Percentiles rank a stretch among this genome's conserved stretches.
Conservation (phyloP, 2,797 vertebrate genomes). For the Tenualosa ilisha region DNA sequence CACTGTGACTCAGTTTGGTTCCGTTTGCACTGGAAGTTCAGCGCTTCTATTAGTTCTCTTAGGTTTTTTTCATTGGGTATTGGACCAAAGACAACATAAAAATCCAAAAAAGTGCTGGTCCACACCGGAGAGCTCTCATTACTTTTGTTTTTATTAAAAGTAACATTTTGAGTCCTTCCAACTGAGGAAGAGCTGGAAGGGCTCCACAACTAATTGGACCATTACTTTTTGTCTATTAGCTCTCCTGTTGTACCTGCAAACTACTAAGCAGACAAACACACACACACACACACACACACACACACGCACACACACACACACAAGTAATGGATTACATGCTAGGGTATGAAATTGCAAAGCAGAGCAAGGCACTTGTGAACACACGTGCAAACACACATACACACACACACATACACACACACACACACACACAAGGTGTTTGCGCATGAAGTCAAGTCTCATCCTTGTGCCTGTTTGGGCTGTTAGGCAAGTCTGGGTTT, state of each 20-base stretch:
- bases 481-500: not conserved
- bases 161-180: too few relatives aligned
- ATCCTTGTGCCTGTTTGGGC: not conserved
- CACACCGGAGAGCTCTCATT: too few relatives aligned
- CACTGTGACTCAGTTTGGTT: not conserved
- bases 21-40: not conserved
- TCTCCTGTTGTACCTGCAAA: not conserved
- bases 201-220: too few relatives aligned
- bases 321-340: too few relatives aligned
- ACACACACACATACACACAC: not conserved
- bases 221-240: too few relatives aligned
- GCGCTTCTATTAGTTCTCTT: not conserved
- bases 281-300: not conserved
- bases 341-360: too few relatives aligned
- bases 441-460: not conserved
- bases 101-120: too few relatives aligned
- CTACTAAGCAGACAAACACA: too few relatives aligned
- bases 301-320: not conserved
- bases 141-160: too few relatives aligned
- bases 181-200: too few relatives aligned
- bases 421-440: not conserved
- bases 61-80: too few relatives aligned
- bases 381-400: not conserved
- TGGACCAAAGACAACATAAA: too few relatives aligned
- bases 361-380: not conserved